A percentile compares a stretch with the other conserved stretches of the same genome.
Conservation (phyloP, 2,797 vertebrate species). For the Passerculus sandwichensis region DNA sequence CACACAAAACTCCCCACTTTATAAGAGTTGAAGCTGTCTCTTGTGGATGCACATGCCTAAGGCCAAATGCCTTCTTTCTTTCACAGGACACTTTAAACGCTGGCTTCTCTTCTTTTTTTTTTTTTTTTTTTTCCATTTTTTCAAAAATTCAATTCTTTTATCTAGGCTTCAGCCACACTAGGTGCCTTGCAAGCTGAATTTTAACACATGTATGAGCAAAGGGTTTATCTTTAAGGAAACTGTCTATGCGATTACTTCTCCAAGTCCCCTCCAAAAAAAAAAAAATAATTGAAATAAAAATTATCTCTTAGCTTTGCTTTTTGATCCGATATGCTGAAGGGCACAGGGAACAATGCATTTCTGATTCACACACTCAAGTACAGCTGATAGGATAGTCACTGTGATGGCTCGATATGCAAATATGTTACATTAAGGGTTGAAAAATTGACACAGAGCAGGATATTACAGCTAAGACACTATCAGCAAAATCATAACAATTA, state of each 20-base stretch:
- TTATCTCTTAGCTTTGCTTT: conserved; percentile 82
- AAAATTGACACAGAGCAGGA: conserved; percentile 81
- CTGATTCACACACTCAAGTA: conserved; percentile 79
- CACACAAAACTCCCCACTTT: conserved; percentile 80
- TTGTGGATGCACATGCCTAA: conserved; percentile 71
- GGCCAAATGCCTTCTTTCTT: conserved; percentile 77
- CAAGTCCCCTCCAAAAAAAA: neutral
- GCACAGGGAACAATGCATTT: conserved; percentile 68
- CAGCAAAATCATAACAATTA: conserved; percentile 72
- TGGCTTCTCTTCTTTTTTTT: conserved; percentile 5
- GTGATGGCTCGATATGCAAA: conserved; percentile 83
- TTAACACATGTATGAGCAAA: conserved; percentile 50
- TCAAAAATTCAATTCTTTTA: conserved; percentile 70
- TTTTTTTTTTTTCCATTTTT: neutral
- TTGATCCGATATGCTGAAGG: conserved; percentile 80
- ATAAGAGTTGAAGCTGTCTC: conserved; percentile 77
- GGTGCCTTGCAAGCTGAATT: conserved; percentile 65
- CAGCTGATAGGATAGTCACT: conserved; percentile 81
- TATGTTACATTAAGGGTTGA: conserved; percentile 78
- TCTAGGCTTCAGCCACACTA: conserved; percentile 36
- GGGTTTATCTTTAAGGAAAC: conserved; percentile 47
- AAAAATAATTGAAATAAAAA: conserved; percentile 75
- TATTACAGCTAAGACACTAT: conserved; percentile 75
- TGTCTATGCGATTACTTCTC: conserved; percentile 62
- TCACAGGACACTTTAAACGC: conserved; percentile 61